Base-by-base conservation (phyloP, 2,113 vertebrate species). In the Nibea coibor region DNA sequence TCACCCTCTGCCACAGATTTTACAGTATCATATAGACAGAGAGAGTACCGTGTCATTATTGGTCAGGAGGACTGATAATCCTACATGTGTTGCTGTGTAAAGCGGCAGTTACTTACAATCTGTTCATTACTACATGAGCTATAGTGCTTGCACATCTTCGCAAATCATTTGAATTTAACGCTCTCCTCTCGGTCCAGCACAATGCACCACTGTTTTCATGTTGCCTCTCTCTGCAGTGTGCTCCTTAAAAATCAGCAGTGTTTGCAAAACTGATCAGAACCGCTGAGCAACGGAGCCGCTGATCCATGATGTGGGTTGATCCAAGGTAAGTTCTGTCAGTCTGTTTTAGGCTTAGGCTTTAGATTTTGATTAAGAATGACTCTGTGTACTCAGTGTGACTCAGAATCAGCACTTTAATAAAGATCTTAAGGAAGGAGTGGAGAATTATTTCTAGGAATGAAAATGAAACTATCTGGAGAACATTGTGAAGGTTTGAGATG, bases 351-450 rank as follows among this genome's bases (percentile, higher is more conserved):
- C 72, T 75, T 80, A 71, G 71, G 66, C 82, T 78, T 19, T 59
- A 71, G 71, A 69, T 84, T 78, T 19, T 59, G 75, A 78, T 84
- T 51, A 82, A 83, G 82, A 72, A 78, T 78, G 79, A 68, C 22
- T 75, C 24, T 65, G 58, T 43, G 75, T 28, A 26, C 24, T 26
- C 24, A 24, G 31, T 22, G 0, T 62, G 20, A 72, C 45, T 71
- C 68, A 68, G 42, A 67, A 59, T 83, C 80, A 68, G 65, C 54
- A 57, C 62, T 68, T 68, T 65, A 72, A 62, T 65, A 22, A 67
- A 72, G 56, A 66, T 20, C 22, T 45, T 6, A 28, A 54, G 28
- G 64, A 66, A 45, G 39, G 65, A 47, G 67, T 56, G 48, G 48
- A 31, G 16, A 57, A 31, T 10, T 67, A 0, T 62, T 39, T 77